Base-by-base conservation (phyloP, 1,140 invertebrate genomes). In the Temnothorax longispinosus region DNA sequence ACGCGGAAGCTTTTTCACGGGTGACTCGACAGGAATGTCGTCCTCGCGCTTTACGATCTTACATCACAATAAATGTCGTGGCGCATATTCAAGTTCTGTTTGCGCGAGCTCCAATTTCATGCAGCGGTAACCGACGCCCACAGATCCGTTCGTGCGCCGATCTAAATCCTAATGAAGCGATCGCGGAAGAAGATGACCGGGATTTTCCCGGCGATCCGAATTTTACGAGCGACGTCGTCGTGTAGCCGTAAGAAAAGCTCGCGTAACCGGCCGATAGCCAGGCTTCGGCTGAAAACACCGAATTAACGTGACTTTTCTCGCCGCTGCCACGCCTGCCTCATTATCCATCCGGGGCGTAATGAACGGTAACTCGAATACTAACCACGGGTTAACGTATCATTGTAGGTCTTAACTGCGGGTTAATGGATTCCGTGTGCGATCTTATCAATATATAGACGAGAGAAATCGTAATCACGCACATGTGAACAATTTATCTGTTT, bases 1-100 rank as follows among this genome's bases (percentile, higher is more conserved):
- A 89, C 54, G 44, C 77, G 88, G 80, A 85, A 84, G 67, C 54
- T 41, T 81, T 58, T 65, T 38, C 78, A 85, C 52, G 75, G 80
- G 35, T 87, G 85, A 54, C 65, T 54, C 58, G 64, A 38, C 52
- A 47, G 80, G 89, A 89, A 90, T 82, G 89, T 80, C 21, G 88
- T 71, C 44, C 13, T 11, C 81, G 38, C 44, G 54, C 77, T 90
- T 89, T 87, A 90, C 85, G 89, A 90, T 85, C 69, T 5, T 7
- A 47, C 60, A 62, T 38, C 32, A 32, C 50, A 69, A 65, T 89
- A 85, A 87, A 87, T 74, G 85, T 89, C 88, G 65, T 52, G 69
- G 3, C 21, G 35, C 38, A 72, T 72, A 72, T 81, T 44, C 21
- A 72, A 50, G 27, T 56, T 27, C 80, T 82, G 38, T 47, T 38